Conservation (phyloP, 2,797 vertebrate species). For the Discoglossus pictus region DNA sequence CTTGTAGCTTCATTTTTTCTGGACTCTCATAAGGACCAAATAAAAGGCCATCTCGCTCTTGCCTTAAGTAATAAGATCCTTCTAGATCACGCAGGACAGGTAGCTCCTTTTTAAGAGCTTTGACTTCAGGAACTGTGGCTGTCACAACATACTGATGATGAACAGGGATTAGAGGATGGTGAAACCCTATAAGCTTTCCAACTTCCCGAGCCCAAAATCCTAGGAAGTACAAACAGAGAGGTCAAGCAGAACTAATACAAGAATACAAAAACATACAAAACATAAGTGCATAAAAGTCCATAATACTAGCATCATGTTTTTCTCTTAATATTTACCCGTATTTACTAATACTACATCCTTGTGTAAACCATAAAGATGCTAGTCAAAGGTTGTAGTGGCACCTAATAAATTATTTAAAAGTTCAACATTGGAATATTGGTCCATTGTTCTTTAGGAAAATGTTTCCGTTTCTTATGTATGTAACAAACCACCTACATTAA, state of each 20-base stretch:
- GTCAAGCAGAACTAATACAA: not conserved
- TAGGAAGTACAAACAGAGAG: constrained; percentile 58
- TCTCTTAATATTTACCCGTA: too few relatives aligned
- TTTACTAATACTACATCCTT: too few relatives aligned
- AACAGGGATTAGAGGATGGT: constrained; percentile 92
- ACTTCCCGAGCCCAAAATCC: constrained; percentile 96
- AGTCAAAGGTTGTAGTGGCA: too few relatives aligned
- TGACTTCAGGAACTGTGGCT: constrained; percentile 91
- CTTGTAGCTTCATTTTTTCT: constrained; percentile 94
- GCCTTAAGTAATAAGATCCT: constrained; percentile 90
- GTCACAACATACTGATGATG: constrained; percentile 97
- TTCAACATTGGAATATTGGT: too few relatives aligned
- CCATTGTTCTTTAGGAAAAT: too few relatives aligned
- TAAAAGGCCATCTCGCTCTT: constrained; percentile 92
- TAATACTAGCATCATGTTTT: too few relatives aligned
- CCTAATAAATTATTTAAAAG: too few relatives aligned
- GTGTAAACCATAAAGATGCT: too few relatives aligned
- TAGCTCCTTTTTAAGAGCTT: constrained; percentile 86
- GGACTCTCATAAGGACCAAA: constrained; percentile 92
- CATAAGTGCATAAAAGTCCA: too few relatives aligned
- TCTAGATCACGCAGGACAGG: constrained; percentile 93
- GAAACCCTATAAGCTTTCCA: constrained; percentile 86
- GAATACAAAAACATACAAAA: too few relatives aligned
- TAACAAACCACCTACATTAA: too few relatives aligned
- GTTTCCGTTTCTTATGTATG: too few relatives aligned